Evolutionary conservation across 1,140 invertebrate species (phyloP), one percentile per base, ranked within the genome.

Genomic region (Agrypnia vestita): DNA sequence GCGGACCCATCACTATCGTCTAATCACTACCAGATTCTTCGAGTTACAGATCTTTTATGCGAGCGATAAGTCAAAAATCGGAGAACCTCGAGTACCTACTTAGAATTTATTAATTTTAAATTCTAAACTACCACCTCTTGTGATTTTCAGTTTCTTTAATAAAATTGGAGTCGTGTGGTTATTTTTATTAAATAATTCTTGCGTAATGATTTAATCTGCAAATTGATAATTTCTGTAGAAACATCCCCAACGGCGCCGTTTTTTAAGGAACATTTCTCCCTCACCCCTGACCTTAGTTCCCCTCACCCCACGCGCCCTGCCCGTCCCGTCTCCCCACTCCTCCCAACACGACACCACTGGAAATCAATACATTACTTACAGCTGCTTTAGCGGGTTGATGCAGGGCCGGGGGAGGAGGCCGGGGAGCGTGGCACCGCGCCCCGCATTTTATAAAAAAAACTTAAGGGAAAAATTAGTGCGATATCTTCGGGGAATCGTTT

Each of bases 281-380:
- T 69, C 73, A 76, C 81, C 81, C 75, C 81, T 82, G 81, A 82
- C 78, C 81, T 78, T 82, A 56, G 61, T 78, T 17, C 75, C 78
- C 61, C 67, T 61, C n/a, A n/a, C n/a, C n/a, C n/a, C n/a, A 10
- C 51, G 21, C 25, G 25, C 13, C 15, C 59, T 35, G 12, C 64
- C 64, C 67, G 46, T 55, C 69, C 25, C 53, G 21, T 15, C 59
- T 64, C 17, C 72, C 75, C 56, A 19, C 74, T 46, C 67, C 51
- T 62, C 72, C 69, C 72, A 73, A 67, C 44, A 69, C 78, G 72
- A 82, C 81, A 69, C 74, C 55, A 76, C 78, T 64, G 75, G 81
- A 82, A 82, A 82, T 82, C 81, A 82, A 82, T 82, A 82, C 81
- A 82, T 82, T 82, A 82, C 81, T 82, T 82, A 82, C 81, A 82